Conservation (phyloP, 2,888 invertebrate genomes). For the Eutolmus rufibarbis region DNA sequence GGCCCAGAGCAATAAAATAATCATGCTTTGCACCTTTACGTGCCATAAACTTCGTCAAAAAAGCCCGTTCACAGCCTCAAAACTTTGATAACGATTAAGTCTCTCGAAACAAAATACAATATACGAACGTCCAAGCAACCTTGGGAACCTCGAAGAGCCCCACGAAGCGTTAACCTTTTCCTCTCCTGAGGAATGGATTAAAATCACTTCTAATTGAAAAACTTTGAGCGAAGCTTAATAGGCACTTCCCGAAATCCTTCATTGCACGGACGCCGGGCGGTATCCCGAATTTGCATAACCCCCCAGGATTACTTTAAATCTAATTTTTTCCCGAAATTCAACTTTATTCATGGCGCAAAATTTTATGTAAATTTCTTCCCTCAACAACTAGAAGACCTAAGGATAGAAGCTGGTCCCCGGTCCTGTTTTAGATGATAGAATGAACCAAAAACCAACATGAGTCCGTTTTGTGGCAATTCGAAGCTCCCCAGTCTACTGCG, state of each 20-base stretch:
- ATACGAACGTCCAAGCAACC: neutral
- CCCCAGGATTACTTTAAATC: neutral
- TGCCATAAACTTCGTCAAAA: neutral
- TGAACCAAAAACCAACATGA: neutral
- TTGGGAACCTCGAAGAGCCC: neutral
- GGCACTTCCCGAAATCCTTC: neutral
- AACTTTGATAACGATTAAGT: neutral
- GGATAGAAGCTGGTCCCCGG: neutral
- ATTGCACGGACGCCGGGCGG: neutral
- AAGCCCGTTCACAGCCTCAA: neutral
- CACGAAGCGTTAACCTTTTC: neutral
- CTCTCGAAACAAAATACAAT: neutral
- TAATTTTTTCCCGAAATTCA: neutral
- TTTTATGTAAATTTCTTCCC: neutral
- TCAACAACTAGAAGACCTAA: neutral
- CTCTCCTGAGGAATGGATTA: neutral
- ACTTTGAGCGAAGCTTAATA: neutral
- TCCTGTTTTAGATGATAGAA: neutral
- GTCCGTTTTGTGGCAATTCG: neutral
- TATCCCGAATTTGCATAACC: neutral
- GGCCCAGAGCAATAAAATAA: neutral
- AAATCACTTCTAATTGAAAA: neutral
- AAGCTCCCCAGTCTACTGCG: neutral
- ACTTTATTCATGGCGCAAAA: neutral
- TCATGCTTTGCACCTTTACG: neutral